Percentiles rank a stretch among this genome's conserved stretches.
Conservation (phyloP, 2,888 invertebrate genomes). For the Athalia rosae region DNA sequence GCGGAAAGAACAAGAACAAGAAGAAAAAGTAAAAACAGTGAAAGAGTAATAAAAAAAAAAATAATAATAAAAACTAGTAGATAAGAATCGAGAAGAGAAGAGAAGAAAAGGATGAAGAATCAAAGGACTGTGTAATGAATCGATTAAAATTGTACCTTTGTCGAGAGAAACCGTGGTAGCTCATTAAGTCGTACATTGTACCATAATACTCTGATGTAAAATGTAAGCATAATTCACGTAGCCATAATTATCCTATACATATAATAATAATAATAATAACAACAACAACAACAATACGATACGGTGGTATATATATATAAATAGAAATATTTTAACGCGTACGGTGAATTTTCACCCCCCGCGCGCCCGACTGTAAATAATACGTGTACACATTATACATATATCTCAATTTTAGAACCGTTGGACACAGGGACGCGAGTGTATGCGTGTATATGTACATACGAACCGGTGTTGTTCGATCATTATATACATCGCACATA, state of each 20-base stretch:
- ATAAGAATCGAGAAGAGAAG: constrained; percentile 22
- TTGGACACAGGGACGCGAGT: no score
- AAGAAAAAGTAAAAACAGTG: background rate
- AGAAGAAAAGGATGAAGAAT: background rate
- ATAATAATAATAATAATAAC: background rate
- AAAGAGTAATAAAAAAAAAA: background rate
- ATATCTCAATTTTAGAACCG: background rate
- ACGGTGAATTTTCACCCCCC: constrained; percentile 26
- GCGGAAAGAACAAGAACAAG: no score
- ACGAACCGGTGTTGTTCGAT: no score
- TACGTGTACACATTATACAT: no score
- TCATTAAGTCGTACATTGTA: constrained; percentile 68
- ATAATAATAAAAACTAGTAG: background rate
- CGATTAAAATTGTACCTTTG: constrained; percentile 60
- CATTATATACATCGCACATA: no score
- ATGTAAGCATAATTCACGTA: constrained; percentile 8
- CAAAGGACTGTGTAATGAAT: constrained; percentile 1
- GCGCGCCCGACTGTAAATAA: background rate
- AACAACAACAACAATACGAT: no score
- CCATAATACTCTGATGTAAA: constrained; percentile 57
- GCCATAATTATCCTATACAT: background rate
- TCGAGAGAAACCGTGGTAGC: constrained; percentile 60
- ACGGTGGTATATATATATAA: constrained; percentile 2
- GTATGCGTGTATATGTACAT: no score
- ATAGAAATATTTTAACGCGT: constrained; percentile 37